Conservation (phyloP, 2,113 vertebrate genomes). For the Pavo muticus region DNA sequence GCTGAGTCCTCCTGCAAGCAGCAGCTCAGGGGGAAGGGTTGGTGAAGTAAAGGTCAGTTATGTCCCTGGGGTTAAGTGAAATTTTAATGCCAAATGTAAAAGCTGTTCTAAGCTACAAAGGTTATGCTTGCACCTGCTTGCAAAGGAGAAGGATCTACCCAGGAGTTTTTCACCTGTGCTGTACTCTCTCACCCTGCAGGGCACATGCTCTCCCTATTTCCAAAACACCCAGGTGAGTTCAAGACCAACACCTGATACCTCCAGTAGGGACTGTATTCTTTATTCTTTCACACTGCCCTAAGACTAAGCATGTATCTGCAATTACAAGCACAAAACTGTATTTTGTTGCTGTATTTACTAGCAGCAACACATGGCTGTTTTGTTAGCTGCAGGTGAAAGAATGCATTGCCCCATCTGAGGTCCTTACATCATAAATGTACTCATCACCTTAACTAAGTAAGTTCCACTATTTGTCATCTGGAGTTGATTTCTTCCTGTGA, state of each 20-base stretch:
- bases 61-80: neutral
- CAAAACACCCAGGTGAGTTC: neutral
- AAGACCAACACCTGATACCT: neutral
- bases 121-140: neutral
- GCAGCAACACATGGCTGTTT: neutral
- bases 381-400: too few relatives aligned
- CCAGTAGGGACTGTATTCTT: fast-evolving
- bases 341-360: neutral
- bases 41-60: neutral
- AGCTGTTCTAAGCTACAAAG: neutral
- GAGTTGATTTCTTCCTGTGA: too few relatives aligned
- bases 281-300: neutral
- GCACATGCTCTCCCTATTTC: neutral
- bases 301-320: neutral
- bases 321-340: neutral
- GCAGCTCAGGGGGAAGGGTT: neutral
- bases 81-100: neutral
- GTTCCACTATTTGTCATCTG: too few relatives aligned
- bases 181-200: neutral
- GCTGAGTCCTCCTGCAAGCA: neutral
- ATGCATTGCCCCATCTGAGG: neutral
- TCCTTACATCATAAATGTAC: neutral
- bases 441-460: too few relatives aligned
- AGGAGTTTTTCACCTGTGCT: neutral
- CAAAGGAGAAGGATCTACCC: fast-evolving